Conservation (phyloP, 2,113 vertebrate genomes). For the Xenus cinereus region DNA sequence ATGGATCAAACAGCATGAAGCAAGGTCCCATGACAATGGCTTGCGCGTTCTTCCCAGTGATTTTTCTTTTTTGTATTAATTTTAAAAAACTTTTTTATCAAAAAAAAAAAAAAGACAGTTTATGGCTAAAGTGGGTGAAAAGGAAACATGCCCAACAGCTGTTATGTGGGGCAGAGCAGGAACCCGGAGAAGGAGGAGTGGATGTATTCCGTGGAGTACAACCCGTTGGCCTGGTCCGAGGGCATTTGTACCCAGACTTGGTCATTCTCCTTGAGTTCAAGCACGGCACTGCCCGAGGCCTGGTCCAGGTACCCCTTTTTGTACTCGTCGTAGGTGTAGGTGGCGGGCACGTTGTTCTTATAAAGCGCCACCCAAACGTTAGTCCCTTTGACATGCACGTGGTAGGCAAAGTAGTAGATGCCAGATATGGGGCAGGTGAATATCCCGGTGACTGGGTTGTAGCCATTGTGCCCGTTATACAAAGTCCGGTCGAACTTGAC, state of each 20-base stretch:
- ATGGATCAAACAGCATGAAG: constrained; percentile 37
- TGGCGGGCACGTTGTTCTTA: constrained; percentile 98
- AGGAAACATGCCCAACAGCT: constrained; percentile 30
- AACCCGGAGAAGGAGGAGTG: constrained; percentile 99
- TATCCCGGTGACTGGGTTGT: constrained; percentile 90
- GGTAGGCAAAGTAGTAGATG: constrained; percentile 98
- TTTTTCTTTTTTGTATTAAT: constrained; percentile 58
- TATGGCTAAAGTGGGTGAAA: constrained; percentile 67
- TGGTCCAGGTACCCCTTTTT: constrained; percentile 99
- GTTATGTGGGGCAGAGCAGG: constrained; percentile 97
- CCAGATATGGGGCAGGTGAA: constrained; percentile 93
- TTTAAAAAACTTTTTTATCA: constrained; percentile 34
- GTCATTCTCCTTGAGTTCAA: constrained; percentile 95
- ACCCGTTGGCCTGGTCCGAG: constrained; percentile 95
- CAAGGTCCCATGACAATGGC: constrained; percentile 14
- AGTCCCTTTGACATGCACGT: constrained; percentile 97
- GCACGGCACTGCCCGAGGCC: constrained; percentile 95
- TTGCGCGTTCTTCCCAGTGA: constrained; percentile 65
- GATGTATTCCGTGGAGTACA: constrained; percentile 98
- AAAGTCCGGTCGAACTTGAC: constrained; percentile 97
- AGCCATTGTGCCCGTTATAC: constrained; percentile 94
- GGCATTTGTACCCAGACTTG: constrained; percentile 99
- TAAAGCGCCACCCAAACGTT: constrained; percentile 98
- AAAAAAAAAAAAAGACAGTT: constrained; percentile 58
- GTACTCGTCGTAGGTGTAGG: constrained; percentile 98